Percentiles rank a stretch among this genome's conserved stretches.
Evolutionary conservation across 2,113 vertebrate genomes (phyloP).

Genomic region (Elaphurus davidianus): DNA sequence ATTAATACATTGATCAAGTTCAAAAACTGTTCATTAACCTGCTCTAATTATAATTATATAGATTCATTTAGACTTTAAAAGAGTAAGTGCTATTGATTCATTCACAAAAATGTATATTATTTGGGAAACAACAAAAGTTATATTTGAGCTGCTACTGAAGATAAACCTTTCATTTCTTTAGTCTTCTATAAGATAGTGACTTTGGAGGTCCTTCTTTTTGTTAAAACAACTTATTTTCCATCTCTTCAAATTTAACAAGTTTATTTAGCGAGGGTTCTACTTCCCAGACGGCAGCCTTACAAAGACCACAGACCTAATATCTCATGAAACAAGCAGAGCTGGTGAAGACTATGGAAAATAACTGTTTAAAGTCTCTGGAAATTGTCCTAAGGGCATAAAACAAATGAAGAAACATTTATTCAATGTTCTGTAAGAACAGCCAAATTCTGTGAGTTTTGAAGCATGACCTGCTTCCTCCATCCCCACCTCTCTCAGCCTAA

Average conservation of each 20-base stretch:
- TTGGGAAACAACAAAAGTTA: not conserved
- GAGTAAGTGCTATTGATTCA: not conserved
- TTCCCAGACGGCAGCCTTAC: not conserved
- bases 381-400: not conserved
- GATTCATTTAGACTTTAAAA: not conserved
- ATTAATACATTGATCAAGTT: slow-evolving; percentile 50
- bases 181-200: not conserved
- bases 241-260: not conserved
- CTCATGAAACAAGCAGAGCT: not conserved
- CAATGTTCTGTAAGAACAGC: not conserved
- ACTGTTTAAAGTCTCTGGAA: not conserved
- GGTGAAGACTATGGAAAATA: not conserved
- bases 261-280: not conserved
- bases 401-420: not conserved
- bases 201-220: not conserved
- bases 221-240: not conserved
- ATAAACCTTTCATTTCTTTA: not conserved
- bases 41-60: not conserved
- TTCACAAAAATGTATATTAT: not conserved
- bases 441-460: not conserved
- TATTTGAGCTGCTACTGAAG: not conserved
- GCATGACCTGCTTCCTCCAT: not conserved
- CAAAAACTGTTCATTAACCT: slow-evolving; percentile 12
- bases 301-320: not conserved
- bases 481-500: fast-evolving